Evolutionary conservation across 2,888 invertebrate species (phyloP), one percentile per base, ranked within the genome.

Genomic region (Aproaerema taeniolella): DNA sequence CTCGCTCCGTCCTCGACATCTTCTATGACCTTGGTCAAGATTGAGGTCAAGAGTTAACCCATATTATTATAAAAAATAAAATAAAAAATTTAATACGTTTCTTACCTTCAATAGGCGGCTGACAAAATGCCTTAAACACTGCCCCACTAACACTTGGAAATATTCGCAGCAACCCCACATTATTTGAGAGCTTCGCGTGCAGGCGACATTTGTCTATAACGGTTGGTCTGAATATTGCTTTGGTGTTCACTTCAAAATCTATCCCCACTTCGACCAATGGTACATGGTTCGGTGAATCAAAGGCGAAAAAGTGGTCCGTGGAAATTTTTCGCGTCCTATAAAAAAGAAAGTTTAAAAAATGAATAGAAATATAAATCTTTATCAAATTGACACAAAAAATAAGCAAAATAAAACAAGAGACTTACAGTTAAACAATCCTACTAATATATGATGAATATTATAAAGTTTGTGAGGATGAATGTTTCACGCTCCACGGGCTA

Each of bases 61-160:
- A n/a, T n/a, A n/a, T n/a, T n/a, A n/a, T n/a, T n/a, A n/a, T n/a
- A n/a, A n/a, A n/a, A n/a, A n/a, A n/a, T n/a, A n/a, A n/a, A n/a
- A n/a, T n/a, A n/a, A n/a, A n/a, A n/a, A n/a, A n/a, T n/a, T n/a
- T n/a, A n/a, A n/a, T n/a, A n/a, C n/a, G n/a, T n/a, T n/a, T n/a
- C 46, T 45, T 61, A 86, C 87, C 90, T 55, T 87, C 81, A 43
- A 93, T 93, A 9, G 96, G 94, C 1, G 95, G 91, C 49, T 92
- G 89, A 25, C 93, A 76, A 60, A 93, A 92, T 0, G 93, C 91
- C 49, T 76, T 87, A 1, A 95, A 88, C 13, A 95, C 93, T 28
- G 92, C 90, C 1, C 89, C 85, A 7, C 95, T 94, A 58, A 99
- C 96, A 49, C 96, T 95, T 0, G 98, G 98, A 66, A 97, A 98